Evolutionary conservation across 53 echinoderm and acorn worm genomes (phyloP).

Genomic region (Luidia sarsii): DNA sequence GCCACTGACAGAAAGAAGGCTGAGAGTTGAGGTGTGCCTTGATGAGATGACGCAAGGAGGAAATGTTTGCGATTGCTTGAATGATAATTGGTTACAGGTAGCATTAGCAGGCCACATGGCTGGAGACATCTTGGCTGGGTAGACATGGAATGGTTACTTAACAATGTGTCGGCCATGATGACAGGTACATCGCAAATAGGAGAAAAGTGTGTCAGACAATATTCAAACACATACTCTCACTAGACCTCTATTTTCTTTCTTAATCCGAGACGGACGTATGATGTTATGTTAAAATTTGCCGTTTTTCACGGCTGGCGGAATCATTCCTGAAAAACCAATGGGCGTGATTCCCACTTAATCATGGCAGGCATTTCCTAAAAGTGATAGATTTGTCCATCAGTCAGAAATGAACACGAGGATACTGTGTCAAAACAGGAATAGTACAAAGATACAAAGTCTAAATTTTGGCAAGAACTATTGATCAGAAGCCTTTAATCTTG

Average conservation of each 20-base stretch:
- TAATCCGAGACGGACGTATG: slow-evolving; percentile 54
- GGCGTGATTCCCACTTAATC: slow-evolving; percentile 59
- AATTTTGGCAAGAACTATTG: slow-evolving; percentile 38
- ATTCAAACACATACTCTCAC: not conserved
- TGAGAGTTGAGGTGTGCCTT: slow-evolving; percentile 16
- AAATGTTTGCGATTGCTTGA: slow-evolving; percentile 37
- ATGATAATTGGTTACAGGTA: slow-evolving; percentile 42
- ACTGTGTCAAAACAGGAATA: slow-evolving; percentile 55
- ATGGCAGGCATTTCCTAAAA: slow-evolving; percentile 57
- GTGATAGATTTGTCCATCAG: slow-evolving; percentile 59
- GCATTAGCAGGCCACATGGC: slow-evolving; percentile 14
- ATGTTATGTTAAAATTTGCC: slow-evolving; percentile 56
- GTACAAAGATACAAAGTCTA: slow-evolving; percentile 54
- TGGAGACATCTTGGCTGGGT: slow-evolving; percentile 42
- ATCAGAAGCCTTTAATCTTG: slow-evolving; percentile 55
- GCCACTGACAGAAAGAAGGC: slow-evolving; percentile 13
- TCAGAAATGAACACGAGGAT: slow-evolving; percentile 41
- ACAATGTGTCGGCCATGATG: slow-evolving; percentile 43
- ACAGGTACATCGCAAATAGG: slow-evolving; percentile 16
- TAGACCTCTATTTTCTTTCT: slow-evolving; percentile 42
- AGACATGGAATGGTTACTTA: slow-evolving; percentile 50
- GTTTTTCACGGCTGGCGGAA: slow-evolving; percentile 44
- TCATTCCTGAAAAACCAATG: slow-evolving; percentile 54
- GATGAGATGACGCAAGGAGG: slow-evolving; percentile 49
- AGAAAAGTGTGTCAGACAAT: slow-evolving; percentile 45